Percentiles rank a stretch among this genome's conserved stretches.
These are phyloP conservation scores for Phalacrocorax brasilianus DNA, from an alignment of 2,113 vertebrate species.

Conservation along the genomic window DNA sequence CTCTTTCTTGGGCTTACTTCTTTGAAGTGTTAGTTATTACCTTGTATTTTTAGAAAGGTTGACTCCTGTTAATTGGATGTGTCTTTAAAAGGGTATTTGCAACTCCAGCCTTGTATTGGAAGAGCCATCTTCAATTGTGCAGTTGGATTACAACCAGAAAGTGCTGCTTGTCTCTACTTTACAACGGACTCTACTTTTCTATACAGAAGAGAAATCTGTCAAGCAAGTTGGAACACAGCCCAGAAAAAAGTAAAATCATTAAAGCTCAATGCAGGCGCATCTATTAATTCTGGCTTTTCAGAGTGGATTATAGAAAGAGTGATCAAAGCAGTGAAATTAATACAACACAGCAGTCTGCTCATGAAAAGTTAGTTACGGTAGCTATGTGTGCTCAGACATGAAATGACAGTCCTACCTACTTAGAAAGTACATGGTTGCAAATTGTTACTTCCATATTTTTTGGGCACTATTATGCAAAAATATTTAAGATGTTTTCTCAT, in stretches of 20 bases:
- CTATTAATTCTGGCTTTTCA: background rate
- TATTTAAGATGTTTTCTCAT: background rate
- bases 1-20: background rate
- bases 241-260: slow-evolving; percentile 82
- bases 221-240: slow-evolving; percentile 90
- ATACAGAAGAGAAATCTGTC: slow-evolving; percentile 85
- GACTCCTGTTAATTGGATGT: background rate
- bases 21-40: background rate
- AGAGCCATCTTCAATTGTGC: slow-evolving; percentile 88
- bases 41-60: background rate
- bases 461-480: background rate
- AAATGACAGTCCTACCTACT: background rate
- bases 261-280: slow-evolving; percentile 14
- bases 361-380: background rate
- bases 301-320: background rate
- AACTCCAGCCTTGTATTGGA: slow-evolving; percentile 86
- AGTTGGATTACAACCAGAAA: slow-evolving; percentile 94
- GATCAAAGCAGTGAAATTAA: background rate
- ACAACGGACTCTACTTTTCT: slow-evolving; percentile 88
- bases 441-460: background rate
- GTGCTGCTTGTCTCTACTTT: slow-evolving; percentile 89
- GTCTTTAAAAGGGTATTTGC: slow-evolving; percentile 83
- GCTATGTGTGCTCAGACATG: background rate
- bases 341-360: background rate
- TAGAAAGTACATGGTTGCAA: background rate